These are phyloP conservation scores for Drosophila kanekoi DNA, from an alignment of 2,888 invertebrate species.

Conservation along the genomic window DNA sequence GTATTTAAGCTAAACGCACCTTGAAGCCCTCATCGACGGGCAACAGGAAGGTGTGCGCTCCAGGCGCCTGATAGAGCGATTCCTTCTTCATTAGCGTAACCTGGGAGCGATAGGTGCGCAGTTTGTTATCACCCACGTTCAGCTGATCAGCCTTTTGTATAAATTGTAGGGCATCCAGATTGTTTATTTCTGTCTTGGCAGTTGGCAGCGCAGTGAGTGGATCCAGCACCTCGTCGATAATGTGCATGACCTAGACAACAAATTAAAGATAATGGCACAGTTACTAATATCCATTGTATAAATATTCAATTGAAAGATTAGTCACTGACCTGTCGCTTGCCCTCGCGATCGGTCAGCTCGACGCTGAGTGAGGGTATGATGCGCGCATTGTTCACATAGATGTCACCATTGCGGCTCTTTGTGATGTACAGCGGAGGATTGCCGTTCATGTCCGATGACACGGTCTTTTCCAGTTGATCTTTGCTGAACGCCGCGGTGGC, in stretches of 20 bases:
- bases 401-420: slow-evolving; percentile 88
- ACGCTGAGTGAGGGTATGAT: slow-evolving; percentile 89
- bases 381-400: slow-evolving; percentile 95
- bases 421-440: slow-evolving; percentile 95
- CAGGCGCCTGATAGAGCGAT: slow-evolving; percentile 91
- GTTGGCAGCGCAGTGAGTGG: slow-evolving; percentile 89
- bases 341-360: slow-evolving; percentile 87
- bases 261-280: neutral
- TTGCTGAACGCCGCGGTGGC: slow-evolving; percentile 91
- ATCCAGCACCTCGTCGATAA: slow-evolving; percentile 94
- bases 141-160: slow-evolving; percentile 91
- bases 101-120: slow-evolving; percentile 89
- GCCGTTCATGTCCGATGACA: slow-evolving; percentile 92
- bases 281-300: neutral
- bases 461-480: slow-evolving; percentile 86
- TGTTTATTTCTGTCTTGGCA: slow-evolving; percentile 88
- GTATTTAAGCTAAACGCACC: slow-evolving; percentile 86
- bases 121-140: slow-evolving; percentile 88
- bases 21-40: slow-evolving; percentile 96
- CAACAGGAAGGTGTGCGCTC: slow-evolving; percentile 94
- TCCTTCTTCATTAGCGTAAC: slow-evolving; percentile 90
- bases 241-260: slow-evolving; percentile 90
- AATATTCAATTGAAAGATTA: neutral
- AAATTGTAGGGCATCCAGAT: slow-evolving; percentile 93
- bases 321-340: slow-evolving; percentile 87